Evolutionary conservation across 2,113 vertebrate species (phyloP), one percentile per base, ranked within the genome.

Genomic region (Silurus meridionalis): DNA sequence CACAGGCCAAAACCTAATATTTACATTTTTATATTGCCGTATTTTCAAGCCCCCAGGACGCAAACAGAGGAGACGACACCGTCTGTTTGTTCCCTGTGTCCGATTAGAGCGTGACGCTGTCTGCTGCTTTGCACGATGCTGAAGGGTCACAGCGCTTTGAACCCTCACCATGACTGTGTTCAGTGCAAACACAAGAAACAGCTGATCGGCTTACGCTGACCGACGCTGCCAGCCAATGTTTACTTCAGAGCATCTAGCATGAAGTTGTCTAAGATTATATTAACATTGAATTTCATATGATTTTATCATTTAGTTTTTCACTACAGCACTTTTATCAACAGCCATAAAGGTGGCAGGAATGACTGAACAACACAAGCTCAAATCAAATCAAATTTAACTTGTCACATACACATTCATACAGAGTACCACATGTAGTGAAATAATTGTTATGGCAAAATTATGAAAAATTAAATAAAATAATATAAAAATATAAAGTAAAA

Each of bases 11-110:
- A 91, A 89, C 74, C 80, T 86, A 90, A 91, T 92, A 92, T 92
- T 92, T 91, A 90, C 90, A 89, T 91, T 90, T 91, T 87, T 88
- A 90, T 91, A 91, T 90, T 87, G 89, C 86, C 78, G 80, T 88
- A 88, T 89, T 88, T 84, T 74, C 84, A 85, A 88, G 89, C 69
- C 88, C 87, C 84, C 83, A 60, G 89, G 88, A 89, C n/a, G 84
- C 84, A 88, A 90, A 87, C 85, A 83, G 88, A 89, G 74, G 57
- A 88, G 85, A 82, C 66, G 84, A 79, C 69, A 46, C 80, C 87
- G 79, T 87, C 87, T 89, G 87, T 86, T 90, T 88, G 85, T 83
- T 87, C 85, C 69, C 84, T 88, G 88, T 69, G 55, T 85, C 84
- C 84, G 87, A 88, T 92, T 88, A 90, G 53, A 85, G 72, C 87